Evolutionary conservation across 2,113 vertebrate species (phyloP), one percentile per base, ranked within the genome.

Genomic region (Pantherophis guttatus): DNA sequence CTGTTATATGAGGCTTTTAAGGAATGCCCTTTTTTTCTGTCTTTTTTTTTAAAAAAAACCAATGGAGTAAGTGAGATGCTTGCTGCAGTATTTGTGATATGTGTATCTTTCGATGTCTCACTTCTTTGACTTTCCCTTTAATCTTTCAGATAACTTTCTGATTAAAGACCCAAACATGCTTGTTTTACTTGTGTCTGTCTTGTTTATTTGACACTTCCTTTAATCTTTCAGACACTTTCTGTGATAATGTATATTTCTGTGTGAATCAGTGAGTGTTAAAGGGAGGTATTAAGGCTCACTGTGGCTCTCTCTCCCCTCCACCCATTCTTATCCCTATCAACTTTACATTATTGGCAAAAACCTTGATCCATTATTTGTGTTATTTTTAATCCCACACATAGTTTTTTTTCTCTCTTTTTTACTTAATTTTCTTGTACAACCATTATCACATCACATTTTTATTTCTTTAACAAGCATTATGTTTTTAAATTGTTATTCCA

Each of bases 91-190:
- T 44, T 24, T 95, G 7, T 91, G 23, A 33, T 93, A 29, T 19
- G 91, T 94, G 91, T 33, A 8, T 75, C 52, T 5, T 94, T n/a
- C 12, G 53, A n/a, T n/a, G 92, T 93, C 13, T 65, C 57, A 3
- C 93, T 0, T 92, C 89, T 23, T 59, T 90, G 26, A 91, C 29
- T 87, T 21, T 13, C 33, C 4, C 21, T 94, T 48, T 93, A 92
- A 87, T 92, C 65, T 95, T 94, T 95, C 65, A 93, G 93, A 90
- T 53, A 91, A 93, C 92, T 50, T 94, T 91, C 92, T 90, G 94
- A 93, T 53, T 86, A 29, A 75, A 39, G 70, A 75, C n/a, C 7
- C 70, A 39, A 39, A 75, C 8, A 81, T 33, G 59, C 33, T 21
- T 95, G 5, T 91, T 33, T 33, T 93, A 29, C 24, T 93, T 94